Evolutionary conservation across 2,888 invertebrate species (phyloP), one percentile per base, ranked within the genome.

Genomic region (Maniola hyperantus): DNA sequence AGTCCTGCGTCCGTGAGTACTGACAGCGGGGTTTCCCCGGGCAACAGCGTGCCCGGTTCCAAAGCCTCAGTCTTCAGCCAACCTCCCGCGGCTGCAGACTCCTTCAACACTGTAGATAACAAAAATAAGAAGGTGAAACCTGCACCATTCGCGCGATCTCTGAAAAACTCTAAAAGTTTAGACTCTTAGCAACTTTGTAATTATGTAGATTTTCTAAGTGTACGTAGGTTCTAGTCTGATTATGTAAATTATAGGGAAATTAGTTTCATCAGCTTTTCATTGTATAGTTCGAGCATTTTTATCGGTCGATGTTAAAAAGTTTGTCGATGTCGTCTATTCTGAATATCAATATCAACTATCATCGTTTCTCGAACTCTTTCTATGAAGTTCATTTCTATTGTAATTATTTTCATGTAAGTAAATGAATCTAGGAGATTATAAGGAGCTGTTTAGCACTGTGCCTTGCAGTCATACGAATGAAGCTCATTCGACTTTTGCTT

Each of bases 201-300:
- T 88, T 89, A 90, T 89, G 90, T 92, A 92, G 91, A 91, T 92
- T 91, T 91, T 91, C 87, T 91, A 91, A 89, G 81, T 91, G 91
- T 91, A 88, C 77, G 84, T 89, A 89, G 89, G 69, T 73, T 83
- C 80, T 84, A 84, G 85, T 79, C 79, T 73, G 78, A 73, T 76
- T 85, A 81, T 85, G 78, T 79, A 77, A 75, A 77, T 75, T 78
- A 84, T 84, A 86, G 84, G 83, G 79, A 84, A 80, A 79, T 84
- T 90, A 90, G 88, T 87, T 87, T 89, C 86, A 83, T 85, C 83
- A 84, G 90, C 89, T 91, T 91, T 86, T 83, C 77, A 77, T 79
- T 73, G 74, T 80, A 79, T 86, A 81, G 80, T 81, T 80, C 69
- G 74, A 75, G 76, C 68, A 72, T 78, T 82, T 83, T 83, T 78